Conservation (phyloP, 1,140 invertebrate genomes). For the Drosophila paulistorum region DNA sequence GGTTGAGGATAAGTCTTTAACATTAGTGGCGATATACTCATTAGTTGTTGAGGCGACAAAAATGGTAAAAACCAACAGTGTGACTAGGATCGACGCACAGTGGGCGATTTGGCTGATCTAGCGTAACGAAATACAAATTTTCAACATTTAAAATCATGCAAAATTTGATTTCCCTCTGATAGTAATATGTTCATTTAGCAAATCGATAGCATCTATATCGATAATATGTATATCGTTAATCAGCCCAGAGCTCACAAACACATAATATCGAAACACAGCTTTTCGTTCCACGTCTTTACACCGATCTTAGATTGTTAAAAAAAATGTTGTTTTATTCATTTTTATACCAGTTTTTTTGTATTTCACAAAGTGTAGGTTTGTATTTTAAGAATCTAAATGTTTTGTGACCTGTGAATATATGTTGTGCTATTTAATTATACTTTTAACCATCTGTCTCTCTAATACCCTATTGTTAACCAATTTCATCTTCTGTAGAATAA, state of each 20-base stretch:
- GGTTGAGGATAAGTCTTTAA: no score
- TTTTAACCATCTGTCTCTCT: slow-evolving; percentile 5
- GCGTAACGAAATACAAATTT: background rate
- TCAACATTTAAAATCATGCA: background rate
- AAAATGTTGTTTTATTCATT: background rate
- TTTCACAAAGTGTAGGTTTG: no score
- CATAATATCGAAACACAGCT: background rate
- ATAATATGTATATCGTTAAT: background rate
- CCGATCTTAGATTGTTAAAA: background rate
- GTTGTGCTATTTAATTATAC: background rate
- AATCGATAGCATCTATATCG: background rate
- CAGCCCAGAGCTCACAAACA: background rate
- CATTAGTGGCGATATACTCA: no score
- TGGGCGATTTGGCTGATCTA: background rate
- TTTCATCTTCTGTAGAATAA: no score
- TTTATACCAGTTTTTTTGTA: background rate
- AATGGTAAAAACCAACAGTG: no score
- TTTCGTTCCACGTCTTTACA: background rate
- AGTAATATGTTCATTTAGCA: background rate
- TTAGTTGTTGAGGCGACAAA: no score
- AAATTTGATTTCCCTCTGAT: background rate
- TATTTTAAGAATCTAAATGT: no score
- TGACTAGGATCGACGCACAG: no score
- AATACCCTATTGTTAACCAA: slow-evolving; percentile 5
- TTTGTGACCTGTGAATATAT: no score